These are phyloP conservation scores for Otocyon megalotis DNA, from an alignment of 2,113 vertebrate genomes.

Conservation along the genomic window DNA sequence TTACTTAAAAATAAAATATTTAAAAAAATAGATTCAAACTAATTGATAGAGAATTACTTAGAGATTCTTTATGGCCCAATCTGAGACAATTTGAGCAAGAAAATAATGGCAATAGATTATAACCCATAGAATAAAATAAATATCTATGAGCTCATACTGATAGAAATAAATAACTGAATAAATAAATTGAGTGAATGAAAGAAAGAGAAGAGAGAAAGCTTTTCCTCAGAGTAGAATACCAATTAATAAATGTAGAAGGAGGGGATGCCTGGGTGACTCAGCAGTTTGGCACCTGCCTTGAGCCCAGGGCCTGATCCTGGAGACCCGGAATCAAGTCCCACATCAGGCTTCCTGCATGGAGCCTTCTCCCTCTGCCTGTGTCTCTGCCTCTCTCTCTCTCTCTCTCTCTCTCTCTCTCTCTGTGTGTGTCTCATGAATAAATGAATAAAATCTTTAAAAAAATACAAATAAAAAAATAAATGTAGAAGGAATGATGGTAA, in stretches of 20 bases:
- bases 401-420: too few relatives aligned
- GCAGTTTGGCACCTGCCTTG: too few relatives aligned
- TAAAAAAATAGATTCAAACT: neutral
- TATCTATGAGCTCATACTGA: neutral
- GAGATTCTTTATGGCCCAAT: neutral
- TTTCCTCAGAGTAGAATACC: neutral
- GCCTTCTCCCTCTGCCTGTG: too few relatives aligned
- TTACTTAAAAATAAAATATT: too few relatives aligned
- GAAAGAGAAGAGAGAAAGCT: neutral
- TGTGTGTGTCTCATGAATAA: too few relatives aligned
- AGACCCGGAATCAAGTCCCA: too few relatives aligned
- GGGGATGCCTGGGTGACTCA: too few relatives aligned
- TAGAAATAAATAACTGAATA: neutral
- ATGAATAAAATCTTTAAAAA: too few relatives aligned
- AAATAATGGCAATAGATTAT: neutral
- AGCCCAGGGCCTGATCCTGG: too few relatives aligned
- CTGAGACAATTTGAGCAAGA: neutral
- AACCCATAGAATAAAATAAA: constrained; percentile 9
- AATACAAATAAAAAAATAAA: neutral
- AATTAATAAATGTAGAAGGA: neutral
- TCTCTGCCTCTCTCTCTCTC: too few relatives aligned
- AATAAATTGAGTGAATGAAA: neutral
- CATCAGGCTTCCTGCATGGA: too few relatives aligned
- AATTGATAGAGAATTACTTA: neutral
- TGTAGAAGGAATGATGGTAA: neutral